phyloP scores from a whole-genome alignment of 2,113 vertebrate species.

The Aphyosemion australe region DNA sequence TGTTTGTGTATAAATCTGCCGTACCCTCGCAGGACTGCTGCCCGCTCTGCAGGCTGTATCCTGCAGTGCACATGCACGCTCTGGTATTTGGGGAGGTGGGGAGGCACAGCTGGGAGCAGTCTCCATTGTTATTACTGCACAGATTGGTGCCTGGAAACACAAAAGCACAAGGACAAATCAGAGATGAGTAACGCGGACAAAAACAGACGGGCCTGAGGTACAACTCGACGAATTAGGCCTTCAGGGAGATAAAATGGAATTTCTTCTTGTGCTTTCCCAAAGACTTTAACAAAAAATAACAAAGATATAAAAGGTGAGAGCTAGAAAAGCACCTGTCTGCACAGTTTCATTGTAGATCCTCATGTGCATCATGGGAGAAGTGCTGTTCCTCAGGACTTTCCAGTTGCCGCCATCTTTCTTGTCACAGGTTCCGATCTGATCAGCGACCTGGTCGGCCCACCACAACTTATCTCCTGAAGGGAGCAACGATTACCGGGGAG shows the following conservation, averaged over 20 bases:
- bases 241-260: constrained; percentile 12
- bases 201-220: constrained; percentile 49
- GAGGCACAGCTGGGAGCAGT: constrained; percentile 97
- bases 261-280: neutral
- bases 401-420: constrained; percentile 88
- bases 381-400: constrained; percentile 89
- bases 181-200: constrained; percentile 30
- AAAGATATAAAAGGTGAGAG: constrained; percentile 8
- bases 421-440: constrained; percentile 94
- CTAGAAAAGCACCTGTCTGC: constrained; percentile 81
- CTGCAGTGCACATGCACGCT: constrained; percentile 96
- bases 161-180: constrained; percentile 52
- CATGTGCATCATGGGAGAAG: constrained; percentile 97
- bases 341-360: constrained; percentile 94
- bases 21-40: constrained; percentile 95
- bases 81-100: constrained; percentile 87
- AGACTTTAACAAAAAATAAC: constrained; percentile 12
- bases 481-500: neutral
- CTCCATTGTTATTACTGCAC: constrained; percentile 92
- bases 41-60: constrained; percentile 92
- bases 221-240: constrained; percentile 28
- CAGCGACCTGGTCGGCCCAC: constrained; percentile 97
- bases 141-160: constrained; percentile 84
- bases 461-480: constrained; percentile 90
- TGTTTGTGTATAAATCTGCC: neutral